These are phyloP conservation scores for Austrofundulus limnaeus DNA, from an alignment of 2,113 vertebrate species.

Conservation along the genomic window DNA sequence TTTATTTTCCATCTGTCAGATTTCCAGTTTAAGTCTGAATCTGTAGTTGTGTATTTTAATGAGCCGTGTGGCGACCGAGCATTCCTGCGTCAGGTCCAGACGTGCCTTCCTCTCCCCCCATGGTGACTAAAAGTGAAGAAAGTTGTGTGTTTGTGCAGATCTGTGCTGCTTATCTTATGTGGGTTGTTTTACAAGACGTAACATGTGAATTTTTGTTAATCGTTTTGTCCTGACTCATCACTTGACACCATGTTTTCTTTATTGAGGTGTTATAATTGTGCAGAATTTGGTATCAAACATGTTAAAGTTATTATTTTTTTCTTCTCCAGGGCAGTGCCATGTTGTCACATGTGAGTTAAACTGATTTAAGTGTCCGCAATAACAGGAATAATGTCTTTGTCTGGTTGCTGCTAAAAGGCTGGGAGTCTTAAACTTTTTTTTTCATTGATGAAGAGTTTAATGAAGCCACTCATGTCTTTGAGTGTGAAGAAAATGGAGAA, in stretches of 20 bases:
- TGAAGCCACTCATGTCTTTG: no score
- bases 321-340: conserved; percentile 64
- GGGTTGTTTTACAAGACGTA: conserved; percentile 12
- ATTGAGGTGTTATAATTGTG: conserved; percentile 4
- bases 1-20: not conserved
- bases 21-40: conserved; percentile 4
- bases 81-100: conserved; percentile 68
- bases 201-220: conserved; percentile 17
- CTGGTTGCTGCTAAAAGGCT: not conserved
- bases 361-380: conserved; percentile 32
- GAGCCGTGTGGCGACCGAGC: conserved; percentile 7
- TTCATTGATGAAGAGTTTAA: no score
- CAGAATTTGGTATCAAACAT: conserved; percentile 23
- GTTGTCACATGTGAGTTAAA: conserved; percentile 77
- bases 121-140: conserved; percentile 4
- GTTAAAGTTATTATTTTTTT: conserved; percentile 29
- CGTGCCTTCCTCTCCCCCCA: conserved; percentile 36
- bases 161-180: not conserved
- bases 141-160: not conserved
- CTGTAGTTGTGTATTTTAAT: not conserved
- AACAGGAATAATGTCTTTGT: conserved; percentile 29
- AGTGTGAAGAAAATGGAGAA: no score
- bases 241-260: conserved; percentile 31
- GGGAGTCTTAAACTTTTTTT: not conserved
- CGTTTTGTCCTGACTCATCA: not conserved